Evolutionary conservation across 1,140 invertebrate genomes (phyloP).

Genomic region (Ostrea edulis): DNA sequence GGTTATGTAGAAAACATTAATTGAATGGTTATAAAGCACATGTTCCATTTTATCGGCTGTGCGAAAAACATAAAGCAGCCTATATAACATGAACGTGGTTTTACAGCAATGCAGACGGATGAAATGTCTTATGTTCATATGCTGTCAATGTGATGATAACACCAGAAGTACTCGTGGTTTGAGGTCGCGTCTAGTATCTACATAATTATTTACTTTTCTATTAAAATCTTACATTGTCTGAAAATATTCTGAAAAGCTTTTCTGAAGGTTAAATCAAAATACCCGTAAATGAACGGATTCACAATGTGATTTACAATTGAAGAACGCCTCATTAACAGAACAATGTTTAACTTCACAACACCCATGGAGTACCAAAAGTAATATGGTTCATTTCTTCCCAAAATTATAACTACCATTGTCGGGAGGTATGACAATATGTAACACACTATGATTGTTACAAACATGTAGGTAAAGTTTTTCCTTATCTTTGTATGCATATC

Average conservation of each 20-base stretch:
- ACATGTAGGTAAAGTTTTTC: constrained; percentile 37
- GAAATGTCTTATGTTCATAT: too few species aligned
- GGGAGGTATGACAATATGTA: constrained; percentile 20
- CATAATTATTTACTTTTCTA: too few species aligned
- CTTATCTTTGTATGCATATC: neutral
- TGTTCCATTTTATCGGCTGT: too few species aligned
- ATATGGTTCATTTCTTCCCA: neutral
- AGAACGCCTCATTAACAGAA: neutral
- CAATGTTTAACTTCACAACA: neutral
- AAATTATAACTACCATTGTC: neutral
- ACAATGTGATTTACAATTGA: constrained; percentile 14
- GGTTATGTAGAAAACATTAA: too few species aligned
- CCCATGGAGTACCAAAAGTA: neutral
- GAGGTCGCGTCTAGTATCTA: too few species aligned
- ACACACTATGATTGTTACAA: constrained; percentile 11
- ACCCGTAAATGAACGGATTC: constrained; percentile 5
- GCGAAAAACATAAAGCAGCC: too few species aligned
- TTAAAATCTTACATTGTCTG: neutral
- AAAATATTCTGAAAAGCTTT: neutral
- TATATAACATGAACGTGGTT: too few species aligned
- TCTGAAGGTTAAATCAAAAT: constrained; percentile 1
- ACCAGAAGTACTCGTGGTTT: too few species aligned
- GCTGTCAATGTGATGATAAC: too few species aligned
- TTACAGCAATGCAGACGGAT: too few species aligned
- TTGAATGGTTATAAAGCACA: too few species aligned